Evolutionary conservation across 1,140 invertebrate genomes (phyloP).

Genomic region (Berghia stephanieae): DNA sequence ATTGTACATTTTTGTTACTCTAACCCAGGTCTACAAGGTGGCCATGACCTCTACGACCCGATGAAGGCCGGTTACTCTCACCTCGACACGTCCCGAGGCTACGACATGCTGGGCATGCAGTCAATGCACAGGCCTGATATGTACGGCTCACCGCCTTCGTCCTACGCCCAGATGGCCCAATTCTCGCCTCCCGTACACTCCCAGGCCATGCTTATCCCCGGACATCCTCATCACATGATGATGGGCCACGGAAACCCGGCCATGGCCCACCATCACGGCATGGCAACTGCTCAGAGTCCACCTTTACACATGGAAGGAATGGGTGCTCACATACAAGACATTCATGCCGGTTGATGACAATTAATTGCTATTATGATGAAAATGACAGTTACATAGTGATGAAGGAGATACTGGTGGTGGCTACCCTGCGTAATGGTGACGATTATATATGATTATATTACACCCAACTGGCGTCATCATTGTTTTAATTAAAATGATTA

Average conservation of each 20-base stretch:
- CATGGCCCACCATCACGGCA: conserved; percentile 67
- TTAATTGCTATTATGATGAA: no score
- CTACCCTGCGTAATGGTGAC: no score
- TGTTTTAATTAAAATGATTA: no score
- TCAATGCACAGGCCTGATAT: conserved; percentile 64
- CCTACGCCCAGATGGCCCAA: conserved; percentile 68
- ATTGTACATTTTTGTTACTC: no score
- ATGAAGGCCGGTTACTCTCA: conserved; percentile 63
- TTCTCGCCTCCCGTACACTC: conserved; percentile 69
- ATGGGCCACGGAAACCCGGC: conserved; percentile 64
- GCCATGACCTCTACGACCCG: conserved; percentile 67
- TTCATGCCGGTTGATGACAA: conserved; percentile 68
- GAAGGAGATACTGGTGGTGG: no score
- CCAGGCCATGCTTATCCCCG: conserved; percentile 69
- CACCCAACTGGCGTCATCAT: no score
- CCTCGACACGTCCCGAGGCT: conserved; percentile 56
- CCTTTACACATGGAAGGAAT: conserved; percentile 68
- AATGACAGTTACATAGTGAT: no score
- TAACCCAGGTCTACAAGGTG: conserved; percentile 62
- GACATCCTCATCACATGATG: conserved; percentile 70
- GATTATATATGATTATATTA: no score
- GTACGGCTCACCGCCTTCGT: conserved; percentile 64
- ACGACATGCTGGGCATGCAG: conserved; percentile 63
- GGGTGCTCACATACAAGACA: conserved; percentile 69
- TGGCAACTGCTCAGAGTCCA: conserved; percentile 66